Base-by-base conservation (phyloP, 2,797 vertebrate species). In the Sebastes reedi region DNA sequence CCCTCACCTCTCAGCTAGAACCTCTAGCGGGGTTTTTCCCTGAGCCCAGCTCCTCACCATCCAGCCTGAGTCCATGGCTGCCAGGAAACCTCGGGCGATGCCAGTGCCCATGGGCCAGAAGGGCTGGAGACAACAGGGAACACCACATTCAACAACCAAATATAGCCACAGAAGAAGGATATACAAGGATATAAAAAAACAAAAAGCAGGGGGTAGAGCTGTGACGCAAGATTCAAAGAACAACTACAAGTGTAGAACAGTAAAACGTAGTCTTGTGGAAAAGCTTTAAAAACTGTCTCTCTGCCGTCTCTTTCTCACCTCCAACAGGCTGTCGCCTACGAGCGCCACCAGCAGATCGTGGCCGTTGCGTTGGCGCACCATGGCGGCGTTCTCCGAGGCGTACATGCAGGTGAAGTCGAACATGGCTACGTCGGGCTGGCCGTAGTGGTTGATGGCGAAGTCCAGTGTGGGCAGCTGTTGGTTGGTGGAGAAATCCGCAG, bases 371-470 rank as follows among this genome's bases (percentile, higher is more conserved):
- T 99, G 97, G 34, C 98, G 97, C 81, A 99, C 97, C 88, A 99
- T 94, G 2, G 98, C 98, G 0, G 99, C 99, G 0, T 99, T 99
- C 93, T 99, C 98, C 0, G 98, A 99, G 0, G 99, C 99, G 0
- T 99, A 99, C 98, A 99, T 99, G 93, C 99, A 99, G 0, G 99
- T 99, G 91, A 99, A 99, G 94, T 99, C 99, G 29, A 99, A 99
- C 99, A 99, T 99, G 91, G 99, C 99, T 34, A 99, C 99, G 0
- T 99, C 98, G 0, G 99, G 99, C 94, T 99, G 99, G 29, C 99
- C 99, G 0, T 99, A 99, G 92, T 99, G 99, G 91, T 99, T 99
- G 91, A 99, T 99, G 94, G 99, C 99, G 0, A 99, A 99, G 85
- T 99, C 98, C 91, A 99, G 92, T 0, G 95, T 95, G 0, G 99